Conservation (phyloP, 2,113 vertebrate genomes). For the Coturnix japonica region DNA sequence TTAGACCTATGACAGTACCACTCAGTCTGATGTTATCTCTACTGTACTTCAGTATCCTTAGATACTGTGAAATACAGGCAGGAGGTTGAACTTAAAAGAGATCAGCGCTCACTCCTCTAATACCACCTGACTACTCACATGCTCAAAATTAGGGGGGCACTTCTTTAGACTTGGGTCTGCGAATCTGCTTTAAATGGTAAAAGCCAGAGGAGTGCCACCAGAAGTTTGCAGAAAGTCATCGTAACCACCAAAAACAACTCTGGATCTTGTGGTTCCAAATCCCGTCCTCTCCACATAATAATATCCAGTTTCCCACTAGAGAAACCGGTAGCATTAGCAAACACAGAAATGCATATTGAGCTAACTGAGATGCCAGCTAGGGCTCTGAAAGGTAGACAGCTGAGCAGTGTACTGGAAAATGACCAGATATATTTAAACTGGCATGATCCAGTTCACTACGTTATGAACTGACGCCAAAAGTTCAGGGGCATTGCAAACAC, state of each 20-base stretch:
- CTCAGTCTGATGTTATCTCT: not conserved
- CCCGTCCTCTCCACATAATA: not conserved
- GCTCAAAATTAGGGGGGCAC: not conserved
- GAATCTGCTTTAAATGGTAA: not conserved
- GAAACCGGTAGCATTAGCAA: not conserved
- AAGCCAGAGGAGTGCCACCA: not conserved
- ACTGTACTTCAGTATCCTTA: not conserved
- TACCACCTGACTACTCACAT: not conserved
- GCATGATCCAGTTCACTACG: slow-evolving; percentile 24
- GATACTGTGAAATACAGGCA: not conserved
- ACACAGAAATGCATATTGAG: slow-evolving; percentile 35
- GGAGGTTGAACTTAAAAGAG: not conserved
- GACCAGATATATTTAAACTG: slow-evolving; percentile 66
- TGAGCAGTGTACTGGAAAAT: slow-evolving; percentile 61
- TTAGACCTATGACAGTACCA: not conserved
- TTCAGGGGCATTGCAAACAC: slow-evolving; percentile 25
- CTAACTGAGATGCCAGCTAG: slow-evolving; percentile 45
- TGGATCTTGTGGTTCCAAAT: not conserved
- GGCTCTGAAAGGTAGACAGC: slow-evolving; percentile 60
- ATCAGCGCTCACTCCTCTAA: not conserved
- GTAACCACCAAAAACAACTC: not conserved
- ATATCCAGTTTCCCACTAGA: not conserved
- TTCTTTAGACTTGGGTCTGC: not conserved
- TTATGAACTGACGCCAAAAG: slow-evolving; percentile 49
- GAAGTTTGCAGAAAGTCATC: not conserved